phyloP scores from a whole-genome alignment of 2,113 vertebrate species.

The Zapornia atra region DNA sequence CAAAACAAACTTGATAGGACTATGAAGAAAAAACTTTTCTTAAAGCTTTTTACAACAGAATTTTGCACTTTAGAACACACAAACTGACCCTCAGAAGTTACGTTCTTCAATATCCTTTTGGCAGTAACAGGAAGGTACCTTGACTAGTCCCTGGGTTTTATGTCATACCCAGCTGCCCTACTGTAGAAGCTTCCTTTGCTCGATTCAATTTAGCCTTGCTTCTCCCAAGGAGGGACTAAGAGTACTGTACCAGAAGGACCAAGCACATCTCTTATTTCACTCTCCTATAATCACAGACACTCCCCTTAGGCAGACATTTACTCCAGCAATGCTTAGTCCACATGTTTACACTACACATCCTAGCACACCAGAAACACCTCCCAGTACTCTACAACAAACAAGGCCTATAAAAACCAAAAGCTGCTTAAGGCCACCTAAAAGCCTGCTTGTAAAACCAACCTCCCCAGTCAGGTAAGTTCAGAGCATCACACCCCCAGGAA shows the following conservation, averaged over 20 bases:
- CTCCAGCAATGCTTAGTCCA: background rate
- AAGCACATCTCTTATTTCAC: background rate
- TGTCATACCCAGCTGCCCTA: background rate
- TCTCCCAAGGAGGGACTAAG: background rate
- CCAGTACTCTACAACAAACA: accelerated
- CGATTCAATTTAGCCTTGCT: background rate
- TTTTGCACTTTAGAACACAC: background rate
- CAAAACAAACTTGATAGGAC: background rate
- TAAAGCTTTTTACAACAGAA: background rate
- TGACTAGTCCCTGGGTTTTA: background rate
- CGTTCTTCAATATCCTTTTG: background rate
- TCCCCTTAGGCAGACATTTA: background rate
- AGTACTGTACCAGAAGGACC: background rate
- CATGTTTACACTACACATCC: background rate
- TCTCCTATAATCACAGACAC: background rate
- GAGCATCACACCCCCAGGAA: background rate
- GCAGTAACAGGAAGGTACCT: background rate
- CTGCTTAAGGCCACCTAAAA: background rate
- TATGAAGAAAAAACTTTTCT: background rate
- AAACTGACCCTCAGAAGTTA: background rate
- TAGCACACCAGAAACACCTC: background rate
- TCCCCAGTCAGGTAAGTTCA: background rate
- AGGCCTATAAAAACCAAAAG: background rate
- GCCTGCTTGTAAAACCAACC: background rate
- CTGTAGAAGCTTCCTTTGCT: background rate